Evolutionary conservation across 2,888 invertebrate genomes (phyloP).

Genomic region (Microchrysa polita): DNA sequence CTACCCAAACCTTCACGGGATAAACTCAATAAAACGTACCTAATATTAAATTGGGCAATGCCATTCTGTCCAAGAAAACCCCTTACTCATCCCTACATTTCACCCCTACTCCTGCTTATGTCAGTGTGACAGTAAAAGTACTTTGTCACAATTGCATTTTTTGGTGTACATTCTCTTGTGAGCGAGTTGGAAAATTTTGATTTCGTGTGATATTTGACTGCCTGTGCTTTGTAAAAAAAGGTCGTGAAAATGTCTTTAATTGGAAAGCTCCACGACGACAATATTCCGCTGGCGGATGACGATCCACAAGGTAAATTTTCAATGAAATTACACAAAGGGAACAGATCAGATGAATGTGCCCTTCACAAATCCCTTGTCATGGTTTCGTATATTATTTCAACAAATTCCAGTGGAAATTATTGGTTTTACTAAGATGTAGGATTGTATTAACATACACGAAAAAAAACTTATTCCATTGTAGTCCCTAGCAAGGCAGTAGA

Average conservation of each 20-base stretch:
- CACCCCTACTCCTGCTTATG: not conserved
- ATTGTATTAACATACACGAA: too few relatives aligned
- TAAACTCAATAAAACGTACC: too few relatives aligned
- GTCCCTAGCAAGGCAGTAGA: too few relatives aligned
- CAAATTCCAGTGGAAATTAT: not conserved
- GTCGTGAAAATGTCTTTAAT: conserved; percentile 62
- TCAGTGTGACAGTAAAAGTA: conserved; percentile 21
- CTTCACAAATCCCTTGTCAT: too few relatives aligned
- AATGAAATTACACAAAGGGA: not conserved
- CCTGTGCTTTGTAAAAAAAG: not conserved
- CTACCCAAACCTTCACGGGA: too few relatives aligned
- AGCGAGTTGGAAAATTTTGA: not conserved
- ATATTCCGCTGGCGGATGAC: conserved; percentile 90
- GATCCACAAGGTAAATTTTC: conserved; percentile 81
- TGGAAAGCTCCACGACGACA: conserved; percentile 82
- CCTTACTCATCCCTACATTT: not conserved
- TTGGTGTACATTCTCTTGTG: not conserved
- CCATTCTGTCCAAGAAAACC: too few relatives aligned
- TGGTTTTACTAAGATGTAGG: too few relatives aligned
- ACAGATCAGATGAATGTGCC: too few relatives aligned
- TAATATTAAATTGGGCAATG: too few relatives aligned
- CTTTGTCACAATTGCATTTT: conserved; percentile 19
- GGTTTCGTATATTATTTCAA: not conserved
- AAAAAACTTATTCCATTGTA: too few relatives aligned
- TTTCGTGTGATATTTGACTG: not conserved